Conservation (phyloP, 2,888 invertebrate species). For the Apamea anceps region DNA sequence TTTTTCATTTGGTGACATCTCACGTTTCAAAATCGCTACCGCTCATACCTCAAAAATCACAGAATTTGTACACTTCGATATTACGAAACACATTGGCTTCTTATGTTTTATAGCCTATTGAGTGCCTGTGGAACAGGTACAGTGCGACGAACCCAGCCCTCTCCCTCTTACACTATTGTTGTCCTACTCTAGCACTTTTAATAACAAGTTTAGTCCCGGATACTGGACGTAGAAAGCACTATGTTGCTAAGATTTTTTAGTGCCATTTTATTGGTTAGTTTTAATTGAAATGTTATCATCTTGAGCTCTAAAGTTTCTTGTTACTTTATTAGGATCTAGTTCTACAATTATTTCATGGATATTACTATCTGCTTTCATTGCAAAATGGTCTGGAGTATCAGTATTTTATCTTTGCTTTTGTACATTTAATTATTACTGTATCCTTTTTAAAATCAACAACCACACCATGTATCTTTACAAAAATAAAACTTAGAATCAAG, state of each 20-base stretch:
- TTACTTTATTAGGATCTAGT: background rate
- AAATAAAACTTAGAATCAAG: background rate
- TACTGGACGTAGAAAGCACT: conserved; percentile 61
- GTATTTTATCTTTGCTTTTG: background rate
- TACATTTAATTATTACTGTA: no score
- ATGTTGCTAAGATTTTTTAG: conserved; percentile 46
- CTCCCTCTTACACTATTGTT: conserved; percentile 72
- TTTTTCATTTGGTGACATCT: background rate
- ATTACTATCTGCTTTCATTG: conserved; percentile 3
- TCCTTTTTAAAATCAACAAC: background rate
- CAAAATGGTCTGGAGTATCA: background rate
- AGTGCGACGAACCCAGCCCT: conserved; percentile 76
- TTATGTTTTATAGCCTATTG: conserved; percentile 81
- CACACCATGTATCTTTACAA: background rate
- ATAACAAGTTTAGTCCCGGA: conserved; percentile 71
- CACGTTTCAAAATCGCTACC: conserved; percentile 41
- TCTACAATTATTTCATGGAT: background rate
- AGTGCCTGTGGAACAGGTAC: conserved; percentile 78
- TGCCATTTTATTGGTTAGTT: conserved; percentile 43
- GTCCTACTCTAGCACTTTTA: conserved; percentile 69
- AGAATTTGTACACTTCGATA: conserved; percentile 71
- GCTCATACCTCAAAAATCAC: conserved; percentile 47
- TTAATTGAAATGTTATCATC: conserved; percentile 37
- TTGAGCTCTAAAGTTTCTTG: background rate
- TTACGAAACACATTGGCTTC: conserved; percentile 80